Evolutionary conservation across 2,113 vertebrate species (phyloP), one percentile per base, ranked within the genome.

Genomic region (Hemiprocne comata): DNA sequence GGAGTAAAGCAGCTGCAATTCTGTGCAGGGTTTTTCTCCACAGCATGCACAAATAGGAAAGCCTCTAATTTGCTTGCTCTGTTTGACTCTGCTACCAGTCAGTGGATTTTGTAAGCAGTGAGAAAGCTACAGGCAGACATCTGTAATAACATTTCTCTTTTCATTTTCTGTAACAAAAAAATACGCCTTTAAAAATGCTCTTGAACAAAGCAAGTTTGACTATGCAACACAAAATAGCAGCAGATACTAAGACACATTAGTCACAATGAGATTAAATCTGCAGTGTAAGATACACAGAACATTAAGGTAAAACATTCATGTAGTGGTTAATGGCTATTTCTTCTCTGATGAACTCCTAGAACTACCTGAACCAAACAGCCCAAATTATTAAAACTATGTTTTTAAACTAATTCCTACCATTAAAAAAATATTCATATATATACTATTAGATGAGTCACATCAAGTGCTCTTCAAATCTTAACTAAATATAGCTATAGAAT

Each of bases 351-450:
- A 87, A 58, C 70, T 71, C 57, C 62, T 91, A 91, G 8, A 87
- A 64, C 87, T 89, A 94, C 64, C 82, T 48, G 67, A 95, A 91
- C 44, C n/a, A 53, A 93, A 96, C 33, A 94, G 88, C 57, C 58
- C 73, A 81, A 94, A 94, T 91, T 87, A 91, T 94, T 94, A 85
- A 93, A 95, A 66, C 87, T 95, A 76, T 81, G 62, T 87, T 71
- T 70, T 93, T 82, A 87, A 96, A 89, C 89, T 79, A 90, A 93
- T 34, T 85, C 82, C 93, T 95, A 96, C 83, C 58, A 46, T 95
- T 95, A 97, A 95, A 96, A 97, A 96, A 97, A 94, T 93, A 95
- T 87, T 94, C 69, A 86, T 89, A 95, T 95, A 92, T 94, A 95
- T 87, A 92, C 91, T 74, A 95, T 87, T 75, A 92, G 70, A 87